Evolutionary conservation across 2,888 invertebrate genomes (phyloP).

Genomic region (Catocala fraxini): DNA sequence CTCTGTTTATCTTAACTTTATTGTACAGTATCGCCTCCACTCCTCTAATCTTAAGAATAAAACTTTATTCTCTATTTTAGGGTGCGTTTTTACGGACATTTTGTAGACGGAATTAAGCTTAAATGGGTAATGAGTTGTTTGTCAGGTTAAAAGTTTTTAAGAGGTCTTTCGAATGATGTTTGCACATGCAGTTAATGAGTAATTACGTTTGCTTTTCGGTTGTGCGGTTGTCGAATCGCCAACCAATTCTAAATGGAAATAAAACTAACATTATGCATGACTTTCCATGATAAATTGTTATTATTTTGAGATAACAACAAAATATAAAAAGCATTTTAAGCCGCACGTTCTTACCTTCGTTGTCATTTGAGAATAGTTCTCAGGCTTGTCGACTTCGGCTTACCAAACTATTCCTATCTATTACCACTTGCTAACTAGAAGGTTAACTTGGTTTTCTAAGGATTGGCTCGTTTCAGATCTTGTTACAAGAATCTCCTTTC

Average conservation of each 20-base stretch:
- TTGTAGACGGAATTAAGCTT: constrained; percentile 79
- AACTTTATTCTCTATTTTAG: constrained; percentile 82
- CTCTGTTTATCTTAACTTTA: constrained; percentile 79
- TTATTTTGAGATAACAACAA: not conserved
- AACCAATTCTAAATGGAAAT: not conserved
- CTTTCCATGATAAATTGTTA: too few relatives aligned
- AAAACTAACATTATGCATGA: not conserved
- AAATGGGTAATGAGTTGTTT: constrained; percentile 82
- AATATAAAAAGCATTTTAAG: too few relatives aligned
- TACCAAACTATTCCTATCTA: too few relatives aligned
- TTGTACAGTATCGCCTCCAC: constrained; percentile 69
- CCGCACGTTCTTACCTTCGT: too few relatives aligned
- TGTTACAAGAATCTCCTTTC: not conserved
- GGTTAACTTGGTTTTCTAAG: too few relatives aligned
- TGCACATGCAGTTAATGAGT: constrained; percentile 18
- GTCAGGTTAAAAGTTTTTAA: constrained; percentile 79
- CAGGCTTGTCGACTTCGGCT: too few relatives aligned
- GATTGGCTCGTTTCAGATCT: too few relatives aligned
- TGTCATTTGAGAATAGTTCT: too few relatives aligned
- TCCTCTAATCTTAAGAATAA: constrained; percentile 83
- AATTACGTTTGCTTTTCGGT: constrained; percentile 11
- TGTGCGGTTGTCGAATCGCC: not conserved
- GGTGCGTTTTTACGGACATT: constrained; percentile 78
- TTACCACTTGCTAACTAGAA: too few relatives aligned
- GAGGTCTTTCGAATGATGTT: constrained; percentile 62